Evolutionary conservation across 2,888 invertebrate species (phyloP).

Genomic region (Drosophila nr. medialis): DNA sequence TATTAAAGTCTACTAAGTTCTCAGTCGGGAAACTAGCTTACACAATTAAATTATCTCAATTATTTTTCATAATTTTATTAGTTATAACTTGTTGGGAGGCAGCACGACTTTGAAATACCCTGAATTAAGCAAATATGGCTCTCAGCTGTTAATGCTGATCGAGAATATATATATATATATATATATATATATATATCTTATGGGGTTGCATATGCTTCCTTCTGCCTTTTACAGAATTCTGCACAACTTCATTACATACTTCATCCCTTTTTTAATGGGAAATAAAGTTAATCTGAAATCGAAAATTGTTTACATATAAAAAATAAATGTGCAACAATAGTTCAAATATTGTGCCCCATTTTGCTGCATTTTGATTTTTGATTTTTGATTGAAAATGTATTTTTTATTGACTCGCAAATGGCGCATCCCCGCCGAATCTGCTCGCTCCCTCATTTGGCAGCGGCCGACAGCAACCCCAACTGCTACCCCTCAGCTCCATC

Average conservation of each 20-base stretch:
- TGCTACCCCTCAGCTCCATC: constrained; percentile 19
- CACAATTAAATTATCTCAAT: not conserved
- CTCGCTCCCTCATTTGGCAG: constrained; percentile 41
- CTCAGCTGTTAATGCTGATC: not conserved
- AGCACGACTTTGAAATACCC: not conserved
- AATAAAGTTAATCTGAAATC: not conserved
- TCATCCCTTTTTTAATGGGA: not conserved
- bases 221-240: not conserved
- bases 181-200: no score
- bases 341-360: not conserved
- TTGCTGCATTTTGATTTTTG: constrained; percentile 9
- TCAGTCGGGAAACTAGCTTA: not conserved
- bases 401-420: constrained; percentile 61
- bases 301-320: not conserved
- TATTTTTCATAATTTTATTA: not conserved
- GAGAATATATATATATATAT: not conserved
- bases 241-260: not conserved
- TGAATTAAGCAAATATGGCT: not conserved
- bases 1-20: not conserved
- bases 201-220: not conserved
- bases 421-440: constrained; percentile 21
- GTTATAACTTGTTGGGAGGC: not conserved
- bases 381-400: constrained; percentile 59
- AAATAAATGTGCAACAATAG: not conserved
- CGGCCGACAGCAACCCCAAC: constrained; percentile 29